These are phyloP conservation scores for Parapsyche elsis DNA, from an alignment of 1,140 invertebrate species.

Conservation along the genomic window DNA sequence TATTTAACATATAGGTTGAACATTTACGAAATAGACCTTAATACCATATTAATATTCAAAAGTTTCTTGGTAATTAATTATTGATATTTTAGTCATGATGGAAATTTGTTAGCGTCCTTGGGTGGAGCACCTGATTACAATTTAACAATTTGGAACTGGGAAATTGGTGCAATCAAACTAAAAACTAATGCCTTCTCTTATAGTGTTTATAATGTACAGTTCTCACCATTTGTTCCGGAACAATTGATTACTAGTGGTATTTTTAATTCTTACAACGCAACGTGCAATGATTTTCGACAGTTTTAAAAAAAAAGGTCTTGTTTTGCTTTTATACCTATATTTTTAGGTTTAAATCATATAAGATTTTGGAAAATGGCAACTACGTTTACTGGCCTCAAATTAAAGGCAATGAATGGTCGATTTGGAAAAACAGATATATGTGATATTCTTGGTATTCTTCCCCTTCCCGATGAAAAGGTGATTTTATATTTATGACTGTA, in stretches of 20 bases:
- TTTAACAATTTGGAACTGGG: constrained; percentile 91
- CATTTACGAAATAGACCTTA: background rate
- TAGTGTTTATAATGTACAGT: constrained; percentile 81
- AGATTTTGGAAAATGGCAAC: constrained; percentile 93
- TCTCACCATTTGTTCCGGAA: constrained; percentile 81
- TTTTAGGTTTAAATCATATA: constrained; percentile 76
- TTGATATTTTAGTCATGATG: constrained; percentile 74
- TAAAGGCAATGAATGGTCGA: constrained; percentile 85
- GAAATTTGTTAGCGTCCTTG: constrained; percentile 83
- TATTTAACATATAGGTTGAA: constrained; percentile 81
- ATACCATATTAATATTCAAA: constrained; percentile 1
- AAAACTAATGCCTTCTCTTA: constrained; percentile 83
- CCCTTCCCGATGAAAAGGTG: constrained; percentile 88
- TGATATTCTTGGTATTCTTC: constrained; percentile 84
- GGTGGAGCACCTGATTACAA: constrained; percentile 87
- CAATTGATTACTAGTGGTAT: constrained; percentile 81
- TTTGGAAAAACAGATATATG: constrained; percentile 93
- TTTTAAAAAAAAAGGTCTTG: background rate
- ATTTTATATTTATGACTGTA: constrained; percentile 30
- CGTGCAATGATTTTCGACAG: background rate
- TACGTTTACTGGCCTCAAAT: constrained; percentile 90
- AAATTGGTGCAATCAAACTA: constrained; percentile 76
- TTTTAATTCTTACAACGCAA: too few relatives aligned
- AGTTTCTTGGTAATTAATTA: background rate
- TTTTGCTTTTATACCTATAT: too few relatives aligned